Evolutionary conservation across 2,113 vertebrate genomes (phyloP).

Genomic region (Brachypteracias leptosomus): DNA sequence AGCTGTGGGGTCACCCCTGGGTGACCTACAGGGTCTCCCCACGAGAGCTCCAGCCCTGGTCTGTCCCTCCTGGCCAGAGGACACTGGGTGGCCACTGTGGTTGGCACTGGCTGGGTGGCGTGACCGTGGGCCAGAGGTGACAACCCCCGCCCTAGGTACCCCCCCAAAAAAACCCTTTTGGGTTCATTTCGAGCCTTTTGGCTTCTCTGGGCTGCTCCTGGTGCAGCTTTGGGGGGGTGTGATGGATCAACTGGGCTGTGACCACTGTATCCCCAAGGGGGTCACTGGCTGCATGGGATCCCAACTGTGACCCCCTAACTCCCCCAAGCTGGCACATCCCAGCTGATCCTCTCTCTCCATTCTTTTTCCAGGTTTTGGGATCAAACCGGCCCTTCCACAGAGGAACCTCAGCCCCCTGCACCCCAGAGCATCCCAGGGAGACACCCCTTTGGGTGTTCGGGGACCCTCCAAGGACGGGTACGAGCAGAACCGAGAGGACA

Average conservation of each 20-base stretch:
- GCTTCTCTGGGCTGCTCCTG: neutral
- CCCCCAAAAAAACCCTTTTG: too few species aligned
- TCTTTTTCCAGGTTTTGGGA: neutral
- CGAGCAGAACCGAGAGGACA: accelerated
- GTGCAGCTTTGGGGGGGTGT: accelerated
- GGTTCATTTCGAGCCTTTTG: neutral
- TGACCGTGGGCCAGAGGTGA: too few species aligned
- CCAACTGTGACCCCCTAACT: neutral
- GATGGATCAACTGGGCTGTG: neutral
- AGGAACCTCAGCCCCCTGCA: neutral
- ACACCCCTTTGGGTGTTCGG: neutral
- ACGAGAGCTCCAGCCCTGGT: too few species aligned
- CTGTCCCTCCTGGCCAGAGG: too few species aligned
- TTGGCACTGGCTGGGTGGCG: too few species aligned
- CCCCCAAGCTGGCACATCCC: neutral
- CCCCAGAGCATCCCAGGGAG: accelerated
- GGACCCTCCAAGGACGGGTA: accelerated
- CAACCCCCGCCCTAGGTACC: too few species aligned
- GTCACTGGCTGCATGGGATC: neutral
- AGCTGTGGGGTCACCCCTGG: accelerated
- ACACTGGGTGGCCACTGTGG: too few species aligned
- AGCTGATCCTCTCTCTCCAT: accelerated
- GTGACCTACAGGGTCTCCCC: neutral
- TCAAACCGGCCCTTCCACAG: accelerated
- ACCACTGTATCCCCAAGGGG: neutral